phyloP scores from a whole-genome alignment of 2,888 invertebrate species.

The Aradus depressus region DNA sequence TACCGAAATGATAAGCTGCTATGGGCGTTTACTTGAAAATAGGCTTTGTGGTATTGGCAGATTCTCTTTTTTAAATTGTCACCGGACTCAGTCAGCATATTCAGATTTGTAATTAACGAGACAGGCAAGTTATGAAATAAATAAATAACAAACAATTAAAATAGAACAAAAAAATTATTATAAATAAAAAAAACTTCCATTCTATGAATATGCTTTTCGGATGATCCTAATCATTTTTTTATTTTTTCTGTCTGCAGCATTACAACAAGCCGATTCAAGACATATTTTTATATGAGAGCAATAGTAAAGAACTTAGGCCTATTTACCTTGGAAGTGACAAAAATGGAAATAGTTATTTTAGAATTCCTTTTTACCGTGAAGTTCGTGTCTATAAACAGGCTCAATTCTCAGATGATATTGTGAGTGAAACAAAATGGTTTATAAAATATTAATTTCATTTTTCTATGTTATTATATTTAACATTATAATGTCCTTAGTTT shows the following conservation, averaged over 20 bases:
- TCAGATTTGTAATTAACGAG: too few species aligned
- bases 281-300: constrained; percentile 39
- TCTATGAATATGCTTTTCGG: not conserved
- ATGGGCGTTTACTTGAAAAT: too few species aligned
- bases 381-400: constrained; percentile 29
- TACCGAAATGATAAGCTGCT: too few species aligned
- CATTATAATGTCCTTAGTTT: not conserved
- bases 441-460: not conserved
- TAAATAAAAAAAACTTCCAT: too few species aligned
- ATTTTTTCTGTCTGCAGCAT: constrained; percentile 36
- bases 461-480: not conserved
- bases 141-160: too few species aligned
- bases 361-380: constrained; percentile 33
- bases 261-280: constrained; percentile 43
- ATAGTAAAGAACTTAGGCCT: not conserved
- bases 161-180: too few species aligned
- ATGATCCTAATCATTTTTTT: not conserved
- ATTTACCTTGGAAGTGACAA: constrained; percentile 42
- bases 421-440: too few species aligned
- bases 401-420: constrained; percentile 19
- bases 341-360: constrained; percentile 37
- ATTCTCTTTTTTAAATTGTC: too few species aligned
- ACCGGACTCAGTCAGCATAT: too few species aligned
- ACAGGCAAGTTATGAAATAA: too few species aligned
- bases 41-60: too few species aligned